Conservation (phyloP, 2,888 invertebrate genomes). For the Lochmaea crataegi region DNA sequence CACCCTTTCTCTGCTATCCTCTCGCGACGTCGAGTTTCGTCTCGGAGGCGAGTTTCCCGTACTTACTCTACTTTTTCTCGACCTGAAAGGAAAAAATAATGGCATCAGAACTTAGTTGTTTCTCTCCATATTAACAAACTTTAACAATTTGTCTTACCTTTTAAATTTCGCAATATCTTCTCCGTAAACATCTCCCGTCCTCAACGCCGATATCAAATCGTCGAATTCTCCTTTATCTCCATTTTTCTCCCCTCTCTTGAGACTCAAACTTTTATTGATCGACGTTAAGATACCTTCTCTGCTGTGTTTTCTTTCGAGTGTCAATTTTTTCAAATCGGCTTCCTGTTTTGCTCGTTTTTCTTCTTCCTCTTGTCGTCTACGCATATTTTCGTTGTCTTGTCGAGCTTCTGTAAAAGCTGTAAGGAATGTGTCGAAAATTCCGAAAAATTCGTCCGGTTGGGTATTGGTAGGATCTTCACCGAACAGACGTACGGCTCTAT, state of each 20-base stretch:
- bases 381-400: conserved; percentile 88
- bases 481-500: conserved; percentile 87
- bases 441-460: conserved; percentile 94
- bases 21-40: conserved; percentile 72
- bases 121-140: too few species aligned
- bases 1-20: conserved; percentile 77
- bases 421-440: conserved; percentile 90
- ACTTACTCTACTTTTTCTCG: conserved; percentile 74
- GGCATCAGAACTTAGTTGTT: background rate
- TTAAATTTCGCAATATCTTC: conserved; percentile 96
- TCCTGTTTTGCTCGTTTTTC: conserved; percentile 89
- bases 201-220: conserved; percentile 92
- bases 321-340: conserved; percentile 88
- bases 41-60: conserved; percentile 71
- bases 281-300: conserved; percentile 78
- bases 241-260: conserved; percentile 70
- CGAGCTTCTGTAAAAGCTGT: conserved; percentile 84
- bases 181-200: conserved; percentile 95
- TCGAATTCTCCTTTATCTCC: conserved; percentile 90
- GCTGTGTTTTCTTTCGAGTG: conserved; percentile 86
- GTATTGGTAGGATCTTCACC: conserved; percentile 88
- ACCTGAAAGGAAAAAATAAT: conserved; percentile 53
- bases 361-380: conserved; percentile 87
- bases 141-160: conserved; percentile 57
- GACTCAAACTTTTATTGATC: conserved; percentile 77